Conservation (phyloP, 2,113 vertebrate species). For the Tricholaema leucomelas region DNA sequence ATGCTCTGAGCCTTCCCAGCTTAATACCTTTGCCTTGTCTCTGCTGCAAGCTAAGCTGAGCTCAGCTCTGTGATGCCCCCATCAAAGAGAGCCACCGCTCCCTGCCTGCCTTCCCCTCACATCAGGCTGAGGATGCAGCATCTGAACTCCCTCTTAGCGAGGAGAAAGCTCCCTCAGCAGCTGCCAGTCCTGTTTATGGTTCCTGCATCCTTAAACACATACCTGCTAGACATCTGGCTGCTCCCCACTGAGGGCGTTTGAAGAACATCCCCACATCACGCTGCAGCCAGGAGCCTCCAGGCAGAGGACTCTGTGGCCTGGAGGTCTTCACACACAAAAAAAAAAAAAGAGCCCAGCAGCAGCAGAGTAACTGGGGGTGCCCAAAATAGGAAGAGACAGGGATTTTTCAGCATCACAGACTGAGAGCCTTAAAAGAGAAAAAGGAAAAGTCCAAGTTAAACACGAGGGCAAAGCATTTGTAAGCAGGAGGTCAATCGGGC, state of each 20-base stretch:
- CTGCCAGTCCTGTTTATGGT: not conserved
- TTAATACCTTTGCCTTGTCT: too few relatives aligned
- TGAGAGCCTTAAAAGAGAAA: not conserved
- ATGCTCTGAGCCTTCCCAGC: not conserved
- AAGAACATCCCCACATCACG: fast-evolving
- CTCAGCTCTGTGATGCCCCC: not conserved
- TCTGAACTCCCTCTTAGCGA: not conserved
- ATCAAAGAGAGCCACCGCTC: fast-evolving
- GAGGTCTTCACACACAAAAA: not conserved
- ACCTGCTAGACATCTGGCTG: not conserved
- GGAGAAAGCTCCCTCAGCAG: not conserved
- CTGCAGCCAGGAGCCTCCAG: not conserved
- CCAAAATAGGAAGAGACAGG: not conserved
- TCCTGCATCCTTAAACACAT: not conserved
- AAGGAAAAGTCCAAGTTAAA: not conserved
- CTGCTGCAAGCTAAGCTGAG: not conserved
- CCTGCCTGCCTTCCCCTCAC: not conserved
- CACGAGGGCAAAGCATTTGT: not conserved
- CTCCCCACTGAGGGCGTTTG: not conserved
- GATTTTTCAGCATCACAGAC: not conserved
- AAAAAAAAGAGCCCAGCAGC: not conserved
- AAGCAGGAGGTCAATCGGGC: slow-evolving; percentile 39
- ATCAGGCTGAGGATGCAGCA: not conserved
- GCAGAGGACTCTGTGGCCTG: not conserved
- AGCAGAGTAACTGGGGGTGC: not conserved